phyloP scores from a whole-genome alignment of 2,797 vertebrate species.

The Hoplostethus mediterraneus region DNA sequence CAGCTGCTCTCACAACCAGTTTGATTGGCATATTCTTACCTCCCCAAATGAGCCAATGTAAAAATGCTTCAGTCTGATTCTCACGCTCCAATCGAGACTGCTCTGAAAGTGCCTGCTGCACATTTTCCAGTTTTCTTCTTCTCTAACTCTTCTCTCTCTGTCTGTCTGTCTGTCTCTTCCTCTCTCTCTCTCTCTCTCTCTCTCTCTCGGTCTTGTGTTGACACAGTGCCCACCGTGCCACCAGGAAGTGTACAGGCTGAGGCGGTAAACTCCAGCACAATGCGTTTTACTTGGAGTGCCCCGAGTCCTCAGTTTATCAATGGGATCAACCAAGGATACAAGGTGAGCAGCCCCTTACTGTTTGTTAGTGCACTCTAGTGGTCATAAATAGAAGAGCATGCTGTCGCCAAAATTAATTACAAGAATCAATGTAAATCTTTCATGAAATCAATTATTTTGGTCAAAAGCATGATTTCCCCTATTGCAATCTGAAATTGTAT shows the following conservation, averaged over 20 bases:
- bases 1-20: slow-evolving; percentile 70
- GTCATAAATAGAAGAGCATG: slow-evolving; percentile 49
- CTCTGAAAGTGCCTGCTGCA: slow-evolving; percentile 47
- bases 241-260: slow-evolving; percentile 93
- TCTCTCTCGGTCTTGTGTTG: slow-evolving; percentile 4
- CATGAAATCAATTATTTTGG: not conserved
- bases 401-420: not conserved
- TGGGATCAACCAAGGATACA: slow-evolving; percentile 99
- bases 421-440: not conserved
- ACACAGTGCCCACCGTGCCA: slow-evolving; percentile 94
- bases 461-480: not conserved
- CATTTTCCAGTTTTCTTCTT: slow-evolving; percentile 18
- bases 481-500: not conserved
- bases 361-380: slow-evolving; percentile 78
- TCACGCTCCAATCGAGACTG: slow-evolving; percentile 45
- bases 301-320: slow-evolving; percentile 99
- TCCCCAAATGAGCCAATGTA: slow-evolving; percentile 67
- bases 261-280: slow-evolving; percentile 95
- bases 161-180: slow-evolving; percentile 6
- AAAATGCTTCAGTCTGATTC: slow-evolving; percentile 55
- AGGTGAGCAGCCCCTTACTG: slow-evolving; percentile 85
- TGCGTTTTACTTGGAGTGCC: slow-evolving; percentile 96
- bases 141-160: slow-evolving; percentile 17
- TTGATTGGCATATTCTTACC: slow-evolving; percentile 72
- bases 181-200: not conserved